Evolutionary conservation across 1,140 invertebrate genomes (phyloP), one percentile per base, ranked within the genome.

Genomic region (Caligus rogercresseyi): DNA sequence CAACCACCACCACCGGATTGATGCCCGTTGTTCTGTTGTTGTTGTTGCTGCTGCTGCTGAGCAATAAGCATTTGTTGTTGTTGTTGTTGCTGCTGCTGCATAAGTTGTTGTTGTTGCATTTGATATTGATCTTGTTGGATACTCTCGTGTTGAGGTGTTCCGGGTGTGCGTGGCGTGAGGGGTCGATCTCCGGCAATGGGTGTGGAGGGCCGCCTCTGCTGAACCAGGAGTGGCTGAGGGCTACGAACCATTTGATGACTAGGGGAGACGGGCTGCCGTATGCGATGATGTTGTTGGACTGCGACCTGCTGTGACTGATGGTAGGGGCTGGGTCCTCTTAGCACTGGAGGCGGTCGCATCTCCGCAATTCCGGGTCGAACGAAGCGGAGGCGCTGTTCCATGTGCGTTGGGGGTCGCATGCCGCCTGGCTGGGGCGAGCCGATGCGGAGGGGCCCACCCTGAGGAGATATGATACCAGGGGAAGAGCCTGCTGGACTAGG

Each of bases 51-150:
- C 23, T 69, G 66, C 64, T 71, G 67, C 64, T 69, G 67, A 54
- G 68, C 65, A 66, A 69, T 66, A n/a, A 66, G 68, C 7, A 74
- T 70, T 24, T 69, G 71, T 61, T 76, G 75, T 60, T 73, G 74
- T 52, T 72, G 73, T 16, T 66, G 65, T 52, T 75, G 73, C 16
- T 75, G 74, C 66, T 75, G 75, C 63, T 72, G 74, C 55, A 74
- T 61, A 4, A 68, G 62, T 26, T 61, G 65, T 64, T 55, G 61
- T 43, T 69, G 55, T 61, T 67, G 68, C 31, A 65, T 65, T 51
- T 67, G 66, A 18, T 67, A 58, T 25, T 67, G 66, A 25, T 67
- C 53, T 21, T 61, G 66, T 20, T 20, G 65, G 52, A 54, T 54
- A 4, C 52, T 15, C 3, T 55, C 65, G 61, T 59, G 68, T 61